Evolutionary conservation across 2,888 invertebrate genomes (phyloP).

Genomic region (Siphlonurus alternatus): DNA sequence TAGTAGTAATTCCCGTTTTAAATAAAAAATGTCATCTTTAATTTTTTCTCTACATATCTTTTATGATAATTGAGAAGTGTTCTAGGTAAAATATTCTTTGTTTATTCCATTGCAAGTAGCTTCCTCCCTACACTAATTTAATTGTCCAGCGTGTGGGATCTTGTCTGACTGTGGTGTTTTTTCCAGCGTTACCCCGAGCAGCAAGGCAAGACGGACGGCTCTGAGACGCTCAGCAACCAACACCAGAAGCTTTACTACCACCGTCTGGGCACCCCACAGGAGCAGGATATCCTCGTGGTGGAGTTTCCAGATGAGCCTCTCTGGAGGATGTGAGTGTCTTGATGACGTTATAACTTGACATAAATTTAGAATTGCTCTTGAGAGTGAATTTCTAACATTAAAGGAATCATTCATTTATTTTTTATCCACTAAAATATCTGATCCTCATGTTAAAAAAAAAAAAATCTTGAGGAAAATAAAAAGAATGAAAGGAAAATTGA

Average conservation of each 20-base stretch:
- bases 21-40: too few species aligned
- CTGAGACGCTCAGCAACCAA: slow-evolving; percentile 70
- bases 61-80: too few species aligned
- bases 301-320: slow-evolving; percentile 80
- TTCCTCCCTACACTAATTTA: too few species aligned
- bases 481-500: too few species aligned
- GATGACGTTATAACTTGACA: too few species aligned
- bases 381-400: slow-evolving; percentile 19
- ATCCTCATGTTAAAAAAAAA: neutral
- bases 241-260: slow-evolving; percentile 94
- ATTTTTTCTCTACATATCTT: too few species aligned
- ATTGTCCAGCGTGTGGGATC: too few species aligned
- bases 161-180: too few species aligned
- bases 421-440: slow-evolving; percentile 2
- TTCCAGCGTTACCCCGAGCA: slow-evolving; percentile 63
- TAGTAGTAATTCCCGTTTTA: too few species aligned
- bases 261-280: slow-evolving; percentile 65
- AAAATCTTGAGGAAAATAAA: too few species aligned
- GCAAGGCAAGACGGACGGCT: slow-evolving; percentile 74
- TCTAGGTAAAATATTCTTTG: too few species aligned
- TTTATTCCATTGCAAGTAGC: too few species aligned
- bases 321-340: slow-evolving; percentile 79
- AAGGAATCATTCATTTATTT: slow-evolving; percentile 13
- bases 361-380: slow-evolving; percentile 3
- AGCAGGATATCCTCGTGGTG: slow-evolving; percentile 68